These are phyloP conservation scores for Mesocricetus auratus DNA, from an alignment of 2,113 vertebrate genomes.

Conservation along the genomic window DNA sequence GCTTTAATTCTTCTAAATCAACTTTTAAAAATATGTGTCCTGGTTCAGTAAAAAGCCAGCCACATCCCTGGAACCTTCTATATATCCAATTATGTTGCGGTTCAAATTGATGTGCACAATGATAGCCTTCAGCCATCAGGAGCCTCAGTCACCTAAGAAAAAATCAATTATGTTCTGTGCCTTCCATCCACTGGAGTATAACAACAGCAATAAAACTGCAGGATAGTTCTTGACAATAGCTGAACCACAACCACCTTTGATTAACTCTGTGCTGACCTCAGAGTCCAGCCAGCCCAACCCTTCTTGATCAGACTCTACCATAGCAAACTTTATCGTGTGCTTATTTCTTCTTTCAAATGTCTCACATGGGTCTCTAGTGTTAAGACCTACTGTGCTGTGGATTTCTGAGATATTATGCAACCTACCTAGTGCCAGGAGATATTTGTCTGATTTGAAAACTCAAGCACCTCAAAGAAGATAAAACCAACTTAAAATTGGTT, in stretches of 20 bases:
- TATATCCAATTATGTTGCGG: not conserved
- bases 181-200: not conserved
- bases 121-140: not conserved
- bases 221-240: slow-evolving; percentile 10
- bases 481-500: slow-evolving; percentile 30
- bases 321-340: not conserved
- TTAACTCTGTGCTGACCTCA: not conserved
- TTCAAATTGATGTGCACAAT: slow-evolving; percentile 28
- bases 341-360: slow-evolving; percentile 42
- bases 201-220: not conserved
- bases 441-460: slow-evolving; percentile 26
- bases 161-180: slow-evolving; percentile 47
- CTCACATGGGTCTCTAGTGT: slow-evolving; percentile 7
- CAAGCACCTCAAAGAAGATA: slow-evolving; percentile 8
- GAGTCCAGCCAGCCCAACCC: not conserved
- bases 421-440: not conserved
- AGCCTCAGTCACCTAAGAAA: slow-evolving; percentile 27
- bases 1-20: slow-evolving; percentile 33
- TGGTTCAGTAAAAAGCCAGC: slow-evolving; percentile 51
- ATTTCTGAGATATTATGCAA: slow-evolving; percentile 29
- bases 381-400: not conserved
- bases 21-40: slow-evolving; percentile 31
- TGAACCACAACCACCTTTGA: not conserved
- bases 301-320: not conserved
- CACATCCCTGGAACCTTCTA: slow-evolving; percentile 4